These are phyloP conservation scores for Noctua janthina DNA, from an alignment of 2,888 invertebrate species.

Conservation along the genomic window DNA sequence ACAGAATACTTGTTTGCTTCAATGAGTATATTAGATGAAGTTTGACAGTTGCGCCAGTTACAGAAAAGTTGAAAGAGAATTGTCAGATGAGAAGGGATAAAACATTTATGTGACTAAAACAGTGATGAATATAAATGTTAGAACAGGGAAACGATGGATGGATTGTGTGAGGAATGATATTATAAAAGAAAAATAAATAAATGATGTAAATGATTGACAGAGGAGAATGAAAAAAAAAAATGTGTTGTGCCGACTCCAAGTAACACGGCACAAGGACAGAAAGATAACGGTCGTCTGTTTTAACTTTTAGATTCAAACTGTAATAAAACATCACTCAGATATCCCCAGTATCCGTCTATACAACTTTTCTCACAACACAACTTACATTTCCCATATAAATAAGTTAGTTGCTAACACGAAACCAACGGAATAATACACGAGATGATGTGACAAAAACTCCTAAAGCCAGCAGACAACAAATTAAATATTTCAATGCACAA, in stretches of 20 bases:
- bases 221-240: neutral
- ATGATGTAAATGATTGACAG: neutral
- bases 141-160: no score
- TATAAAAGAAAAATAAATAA: no score
- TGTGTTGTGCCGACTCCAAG: neutral
- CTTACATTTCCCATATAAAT: neutral
- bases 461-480: conserved; percentile 26
- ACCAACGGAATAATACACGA: neutral
- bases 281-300: neutral
- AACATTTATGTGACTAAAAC: neutral
- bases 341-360: neutral
- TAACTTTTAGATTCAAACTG: neutral
- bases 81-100: neutral
- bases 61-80: neutral
- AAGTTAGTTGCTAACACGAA: conserved; percentile 7
- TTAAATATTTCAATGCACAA: conserved; percentile 40
- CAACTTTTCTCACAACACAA: neutral
- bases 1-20: no score
- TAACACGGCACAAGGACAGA: neutral
- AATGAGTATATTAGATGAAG: neutral
- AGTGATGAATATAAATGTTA: neutral
- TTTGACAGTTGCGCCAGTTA: neutral
- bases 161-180: no score
- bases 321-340: neutral
- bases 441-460: conserved; percentile 24